Percentiles rank a stretch among this genome's conserved stretches.
These are phyloP conservation scores for Meloidogyne hapla DNA, from an alignment of 1,140 invertebrate species.

Conservation along the genomic window DNA sequence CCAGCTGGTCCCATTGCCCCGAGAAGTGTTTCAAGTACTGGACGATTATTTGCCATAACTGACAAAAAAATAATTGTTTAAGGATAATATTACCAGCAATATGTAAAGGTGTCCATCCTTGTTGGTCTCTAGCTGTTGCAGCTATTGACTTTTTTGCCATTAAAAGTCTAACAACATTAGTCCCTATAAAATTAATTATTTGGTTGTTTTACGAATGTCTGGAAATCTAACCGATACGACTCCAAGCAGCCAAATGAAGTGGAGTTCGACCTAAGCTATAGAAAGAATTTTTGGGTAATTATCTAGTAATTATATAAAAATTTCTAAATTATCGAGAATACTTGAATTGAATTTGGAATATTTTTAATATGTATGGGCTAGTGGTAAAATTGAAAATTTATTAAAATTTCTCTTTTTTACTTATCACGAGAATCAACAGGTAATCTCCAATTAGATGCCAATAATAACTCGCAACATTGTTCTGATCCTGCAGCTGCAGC, in stretches of 20 bases:
- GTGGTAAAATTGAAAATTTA: too few species aligned
- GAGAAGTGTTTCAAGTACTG: conserved; percentile 34
- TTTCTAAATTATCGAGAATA: too few species aligned
- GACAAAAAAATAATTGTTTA: neutral
- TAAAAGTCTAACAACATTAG: conserved; percentile 34
- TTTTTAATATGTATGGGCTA: too few species aligned
- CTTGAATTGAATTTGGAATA: too few species aligned
- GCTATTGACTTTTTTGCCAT: conserved; percentile 42
- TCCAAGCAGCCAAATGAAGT: conserved; percentile 42
- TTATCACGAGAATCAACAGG: conserved; percentile 41
- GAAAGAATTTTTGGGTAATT: neutral
- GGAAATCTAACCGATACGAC: conserved; percentile 14
- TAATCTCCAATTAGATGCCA: conserved; percentile 33
- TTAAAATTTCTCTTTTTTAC: neutral
- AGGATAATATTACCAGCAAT: conserved; percentile 40
- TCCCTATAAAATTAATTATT: conserved; percentile 38
- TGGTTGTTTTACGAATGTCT: neutral
- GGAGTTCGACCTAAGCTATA: conserved; percentile 43
- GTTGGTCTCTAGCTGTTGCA: conserved; percentile 35
- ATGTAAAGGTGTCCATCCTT: conserved; percentile 46
- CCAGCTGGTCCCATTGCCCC: conserved; percentile 27
- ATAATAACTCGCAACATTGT: conserved; percentile 32
- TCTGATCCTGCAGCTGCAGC: conserved; percentile 43
- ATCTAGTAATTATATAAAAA: too few species aligned
- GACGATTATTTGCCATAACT: conserved; percentile 1